Conservation (phyloP, 2,888 invertebrate species). For the Clostera curtula region DNA sequence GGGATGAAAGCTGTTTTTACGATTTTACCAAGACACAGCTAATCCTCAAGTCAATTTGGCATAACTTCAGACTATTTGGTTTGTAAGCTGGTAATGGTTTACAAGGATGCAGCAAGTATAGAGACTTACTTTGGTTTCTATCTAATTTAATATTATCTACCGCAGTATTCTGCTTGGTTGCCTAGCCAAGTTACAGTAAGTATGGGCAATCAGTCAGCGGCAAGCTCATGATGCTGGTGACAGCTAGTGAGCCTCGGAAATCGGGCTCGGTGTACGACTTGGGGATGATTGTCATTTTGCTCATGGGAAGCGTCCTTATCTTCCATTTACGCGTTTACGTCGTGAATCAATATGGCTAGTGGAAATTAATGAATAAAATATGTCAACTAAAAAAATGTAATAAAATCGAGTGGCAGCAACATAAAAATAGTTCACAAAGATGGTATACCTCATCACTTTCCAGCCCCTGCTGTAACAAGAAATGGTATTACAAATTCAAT, state of each 20-base stretch:
- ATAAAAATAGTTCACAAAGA: slow-evolving; percentile 73
- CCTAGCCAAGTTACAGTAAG: slow-evolving; percentile 10
- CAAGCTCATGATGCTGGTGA: slow-evolving; percentile 59
- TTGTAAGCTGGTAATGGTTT: slow-evolving; percentile 6
- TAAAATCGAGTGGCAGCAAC: slow-evolving; percentile 73
- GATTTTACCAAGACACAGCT: slow-evolving; percentile 24
- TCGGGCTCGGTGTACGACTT: slow-evolving; percentile 48
- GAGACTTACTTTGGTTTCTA: slow-evolving; percentile 2
- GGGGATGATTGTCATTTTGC: slow-evolving; percentile 53
- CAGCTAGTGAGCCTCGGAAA: slow-evolving; percentile 51
- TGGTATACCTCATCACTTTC: slow-evolving; percentile 92
- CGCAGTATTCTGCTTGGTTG: slow-evolving; percentile 9
- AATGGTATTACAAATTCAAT: slow-evolving; percentile 74
- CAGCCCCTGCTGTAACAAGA: slow-evolving; percentile 91
- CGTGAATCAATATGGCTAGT: slow-evolving; percentile 67
- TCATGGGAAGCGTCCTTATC: slow-evolving; percentile 70
- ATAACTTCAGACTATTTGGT: slow-evolving; percentile 5
- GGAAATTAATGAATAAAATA: slow-evolving; percentile 66
- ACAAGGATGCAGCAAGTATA: slow-evolving; percentile 3
- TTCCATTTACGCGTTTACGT: slow-evolving; percentile 69
- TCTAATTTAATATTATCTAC: slow-evolving; percentile 4
- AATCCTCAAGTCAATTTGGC: slow-evolving; percentile 16
- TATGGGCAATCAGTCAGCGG: slow-evolving; percentile 5
- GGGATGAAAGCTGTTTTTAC: slow-evolving; percentile 29
- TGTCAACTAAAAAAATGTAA: slow-evolving; percentile 66